phyloP scores from a whole-genome alignment of 2,113 vertebrate genomes.

The Osmerus eperlanus region DNA sequence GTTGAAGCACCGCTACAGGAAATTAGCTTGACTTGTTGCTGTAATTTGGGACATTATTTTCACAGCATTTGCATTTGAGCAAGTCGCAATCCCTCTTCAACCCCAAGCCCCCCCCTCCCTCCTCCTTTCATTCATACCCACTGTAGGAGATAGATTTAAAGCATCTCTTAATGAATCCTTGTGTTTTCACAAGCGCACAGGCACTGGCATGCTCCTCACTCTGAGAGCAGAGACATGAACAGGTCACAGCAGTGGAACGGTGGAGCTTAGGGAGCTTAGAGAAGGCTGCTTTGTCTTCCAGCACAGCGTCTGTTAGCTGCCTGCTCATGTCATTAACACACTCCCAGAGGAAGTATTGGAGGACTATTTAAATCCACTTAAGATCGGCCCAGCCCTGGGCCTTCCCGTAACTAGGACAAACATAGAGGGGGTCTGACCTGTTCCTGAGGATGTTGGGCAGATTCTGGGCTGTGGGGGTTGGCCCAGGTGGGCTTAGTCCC shows the following conservation, averaged over 20 bases:
- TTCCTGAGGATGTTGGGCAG: background rate
- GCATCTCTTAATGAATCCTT: slow-evolving; percentile 6
- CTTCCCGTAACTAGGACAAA: slow-evolving; percentile 60
- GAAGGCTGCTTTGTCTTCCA: slow-evolving; percentile 41
- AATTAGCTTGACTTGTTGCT: slow-evolving; percentile 71
- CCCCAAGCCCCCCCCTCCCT: background rate
- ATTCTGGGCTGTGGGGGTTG: background rate
- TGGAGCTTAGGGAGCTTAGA: slow-evolving; percentile 33
- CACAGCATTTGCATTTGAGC: slow-evolving; percentile 61
- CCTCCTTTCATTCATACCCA: too few relatives aligned
- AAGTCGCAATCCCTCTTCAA: slow-evolving; percentile 33
- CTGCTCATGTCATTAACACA: slow-evolving; percentile 58
- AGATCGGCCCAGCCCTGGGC: slow-evolving; percentile 36
- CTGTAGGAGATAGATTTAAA: too few relatives aligned
- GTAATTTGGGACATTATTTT: slow-evolving; percentile 69
- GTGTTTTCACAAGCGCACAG: slow-evolving; percentile 20
- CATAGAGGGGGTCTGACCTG: slow-evolving; percentile 21
- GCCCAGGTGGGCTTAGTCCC: background rate
- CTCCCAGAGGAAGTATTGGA: slow-evolving; percentile 65
- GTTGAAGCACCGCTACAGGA: slow-evolving; percentile 71
- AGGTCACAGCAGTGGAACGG: slow-evolving; percentile 12
- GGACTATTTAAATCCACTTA: slow-evolving; percentile 65
- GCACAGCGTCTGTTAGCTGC: slow-evolving; percentile 51
- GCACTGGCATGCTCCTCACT: background rate
- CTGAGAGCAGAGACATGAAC: slow-evolving; percentile 5